Conservation (phyloP, 2,113 vertebrate genomes). For the Corythornis madagascariensis region DNA sequence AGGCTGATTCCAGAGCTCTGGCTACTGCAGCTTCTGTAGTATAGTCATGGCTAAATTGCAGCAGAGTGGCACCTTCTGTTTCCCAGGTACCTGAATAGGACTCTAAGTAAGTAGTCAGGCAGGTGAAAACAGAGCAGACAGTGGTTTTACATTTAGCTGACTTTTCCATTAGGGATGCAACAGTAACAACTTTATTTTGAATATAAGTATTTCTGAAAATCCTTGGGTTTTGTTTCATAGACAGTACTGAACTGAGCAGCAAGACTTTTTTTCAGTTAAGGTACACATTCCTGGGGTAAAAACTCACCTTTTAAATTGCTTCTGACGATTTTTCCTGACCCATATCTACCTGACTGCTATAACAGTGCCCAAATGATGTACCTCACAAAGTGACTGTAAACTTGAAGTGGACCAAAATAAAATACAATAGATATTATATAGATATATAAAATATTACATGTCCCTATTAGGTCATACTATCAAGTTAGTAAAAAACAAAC, state of each 20-base stretch:
- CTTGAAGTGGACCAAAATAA: background rate
- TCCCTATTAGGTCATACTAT: background rate
- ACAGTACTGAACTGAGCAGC: background rate
- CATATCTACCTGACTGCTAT: background rate
- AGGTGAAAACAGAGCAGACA: background rate
- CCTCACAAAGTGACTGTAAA: background rate
- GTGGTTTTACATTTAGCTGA: background rate
- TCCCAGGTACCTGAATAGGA: background rate
- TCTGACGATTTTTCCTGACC: background rate
- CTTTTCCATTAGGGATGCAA: background rate
- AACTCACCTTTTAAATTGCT: background rate
- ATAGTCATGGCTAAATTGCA: background rate
- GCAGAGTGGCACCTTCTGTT: background rate
- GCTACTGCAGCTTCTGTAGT: background rate
- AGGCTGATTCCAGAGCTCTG: background rate
- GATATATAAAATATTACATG: too few relatives aligned
- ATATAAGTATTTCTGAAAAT: background rate
- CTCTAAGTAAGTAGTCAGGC: background rate
- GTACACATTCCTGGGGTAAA: background rate
- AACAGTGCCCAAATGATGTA: background rate
- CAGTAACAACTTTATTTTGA: background rate
- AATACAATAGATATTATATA: background rate
- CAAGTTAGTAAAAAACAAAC: background rate
- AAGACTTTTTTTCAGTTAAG: background rate
- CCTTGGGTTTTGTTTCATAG: background rate